Evolutionary conservation across 2,888 invertebrate genomes (phyloP), one percentile per base, ranked within the genome.

Genomic region (Drosophila meridionalis): DNA sequence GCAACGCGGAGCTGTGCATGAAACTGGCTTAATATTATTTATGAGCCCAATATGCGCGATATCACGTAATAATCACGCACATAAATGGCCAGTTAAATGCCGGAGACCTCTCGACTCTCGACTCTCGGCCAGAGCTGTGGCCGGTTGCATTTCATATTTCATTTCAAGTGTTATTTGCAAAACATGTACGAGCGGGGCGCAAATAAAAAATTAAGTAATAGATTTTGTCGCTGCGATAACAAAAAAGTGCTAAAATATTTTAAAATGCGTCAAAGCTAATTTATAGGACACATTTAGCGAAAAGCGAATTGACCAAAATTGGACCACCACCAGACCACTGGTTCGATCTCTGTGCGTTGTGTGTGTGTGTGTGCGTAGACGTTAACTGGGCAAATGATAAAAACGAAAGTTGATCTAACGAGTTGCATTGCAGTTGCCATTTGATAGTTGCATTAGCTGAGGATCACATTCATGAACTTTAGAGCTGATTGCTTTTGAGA

Each of bases 231-330:
- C 72, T 60, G 73, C 70, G 91, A 91, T 91, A 91, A 87, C 84
- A 84, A 82, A 90, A 87, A 90, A 90, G 90, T 91, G 91, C 91
- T 91, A 91, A 91, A 90, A 90, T 90, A 85, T 88, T 87, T 87
- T 69, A 73, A 87, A 88, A 84, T 71, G 84, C 82, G 84, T 88
- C 88, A 78, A 82, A 78, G 69, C 60, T 78, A 86, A 87, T 87
- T 87, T 88, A 87, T 87, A 74, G 77, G 79, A 78, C 66, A 79
- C 71, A 62, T 58, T 81, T 78, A 62, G 60, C 60, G 60, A 50
- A 60, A 64, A 42, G 73, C 69, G 73, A 84, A 82, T 77, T 75
- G 82, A 34, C 66, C 58, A 62, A 73, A 61, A 73, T 79, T 76
- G 78, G 87, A 85, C 87, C 84, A 85, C 79, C 80, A 66, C 66